Evolutionary conservation across 64 coral and sea anemone species (phyloP).

Genomic region (Pachyseris speciosa): DNA sequence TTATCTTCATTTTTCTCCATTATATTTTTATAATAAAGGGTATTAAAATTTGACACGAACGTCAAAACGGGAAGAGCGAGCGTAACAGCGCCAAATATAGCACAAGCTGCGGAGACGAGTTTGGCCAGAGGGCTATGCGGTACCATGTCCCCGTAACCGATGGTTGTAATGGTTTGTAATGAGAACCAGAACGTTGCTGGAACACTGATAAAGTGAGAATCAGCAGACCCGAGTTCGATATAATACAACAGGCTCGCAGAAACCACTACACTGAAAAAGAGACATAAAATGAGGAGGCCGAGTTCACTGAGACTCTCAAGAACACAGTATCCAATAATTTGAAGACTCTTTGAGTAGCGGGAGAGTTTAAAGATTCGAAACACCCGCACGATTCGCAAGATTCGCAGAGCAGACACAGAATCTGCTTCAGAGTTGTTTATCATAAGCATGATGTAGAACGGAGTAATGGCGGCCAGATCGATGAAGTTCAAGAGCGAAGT

Average conservation of each 20-base stretch:
- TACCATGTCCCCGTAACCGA: constrained; percentile 95
- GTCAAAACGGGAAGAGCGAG: constrained; percentile 87
- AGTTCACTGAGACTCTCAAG: constrained; percentile 84
- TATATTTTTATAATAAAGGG: constrained; percentile 91
- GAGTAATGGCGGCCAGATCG: constrained; percentile 72
- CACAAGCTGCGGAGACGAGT: constrained; percentile 69
- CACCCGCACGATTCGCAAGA: constrained; percentile 86
- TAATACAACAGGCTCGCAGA: constrained; percentile 88
- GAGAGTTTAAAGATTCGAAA: constrained; percentile 99
- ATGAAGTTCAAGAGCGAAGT: constrained; percentile 75
- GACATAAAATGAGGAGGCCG: constrained; percentile 84
- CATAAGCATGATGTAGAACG: constrained; percentile 56
- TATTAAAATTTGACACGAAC: constrained; percentile 97
- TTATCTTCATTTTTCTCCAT: constrained; percentile 28
- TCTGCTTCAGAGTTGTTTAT: constrained; percentile 58
- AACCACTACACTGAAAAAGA: constrained; percentile 84
- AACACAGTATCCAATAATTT: constrained; percentile 96
- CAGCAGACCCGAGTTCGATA: constrained; percentile 57
- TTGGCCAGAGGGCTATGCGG: constrained; percentile 80
- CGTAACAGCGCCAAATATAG: constrained; percentile 92
- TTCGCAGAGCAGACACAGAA: constrained; percentile 70
- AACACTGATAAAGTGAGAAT: constrained; percentile 79
- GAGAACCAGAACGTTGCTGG: constrained; percentile 98
- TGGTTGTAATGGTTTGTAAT: constrained; percentile 94
- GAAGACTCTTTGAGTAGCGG: constrained; percentile 89